Evolutionary conservation across 2,113 vertebrate species (phyloP).

Genomic region (Zingel zingel): DNA sequence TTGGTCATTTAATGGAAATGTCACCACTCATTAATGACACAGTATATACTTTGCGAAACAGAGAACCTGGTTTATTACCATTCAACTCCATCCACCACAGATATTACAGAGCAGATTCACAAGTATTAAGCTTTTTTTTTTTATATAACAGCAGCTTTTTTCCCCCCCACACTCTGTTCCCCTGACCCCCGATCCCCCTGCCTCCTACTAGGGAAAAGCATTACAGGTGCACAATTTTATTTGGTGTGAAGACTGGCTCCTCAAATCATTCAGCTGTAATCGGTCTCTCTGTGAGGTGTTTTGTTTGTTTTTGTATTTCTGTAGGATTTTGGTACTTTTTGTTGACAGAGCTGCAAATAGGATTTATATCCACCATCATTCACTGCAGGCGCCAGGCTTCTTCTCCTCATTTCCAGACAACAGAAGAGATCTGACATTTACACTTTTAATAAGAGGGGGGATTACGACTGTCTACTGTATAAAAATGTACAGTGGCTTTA

Average conservation of each 20-base stretch:
- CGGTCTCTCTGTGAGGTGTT: constrained; percentile 64
- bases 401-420: constrained; percentile 70
- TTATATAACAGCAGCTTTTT: constrained; percentile 84
- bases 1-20: not conserved
- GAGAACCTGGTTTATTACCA: constrained; percentile 88
- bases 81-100: constrained; percentile 87
- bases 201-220: constrained; percentile 71
- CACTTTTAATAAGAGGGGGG: constrained; percentile 72
- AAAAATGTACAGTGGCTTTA: constrained; percentile 99
- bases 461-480: constrained; percentile 91
- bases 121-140: constrained; percentile 85
- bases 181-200: constrained; percentile 31
- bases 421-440: constrained; percentile 77
- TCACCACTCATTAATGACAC: constrained; percentile 52
- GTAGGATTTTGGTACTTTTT: constrained; percentile 65
- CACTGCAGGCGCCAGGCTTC: constrained; percentile 71
- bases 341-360: constrained; percentile 66
- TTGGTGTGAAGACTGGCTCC: constrained; percentile 82
- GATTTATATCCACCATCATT: constrained; percentile 71
- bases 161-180: constrained; percentile 63
- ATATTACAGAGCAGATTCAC: constrained; percentile 88
- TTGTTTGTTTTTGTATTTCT: constrained; percentile 62
- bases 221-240: constrained; percentile 78
- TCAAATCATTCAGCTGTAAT: constrained; percentile 67
- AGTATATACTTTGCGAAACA: constrained; percentile 81